These are phyloP conservation scores for Phylloscopus trochiloides DNA, from an alignment of 2,113 vertebrate species.

Conservation along the genomic window DNA sequence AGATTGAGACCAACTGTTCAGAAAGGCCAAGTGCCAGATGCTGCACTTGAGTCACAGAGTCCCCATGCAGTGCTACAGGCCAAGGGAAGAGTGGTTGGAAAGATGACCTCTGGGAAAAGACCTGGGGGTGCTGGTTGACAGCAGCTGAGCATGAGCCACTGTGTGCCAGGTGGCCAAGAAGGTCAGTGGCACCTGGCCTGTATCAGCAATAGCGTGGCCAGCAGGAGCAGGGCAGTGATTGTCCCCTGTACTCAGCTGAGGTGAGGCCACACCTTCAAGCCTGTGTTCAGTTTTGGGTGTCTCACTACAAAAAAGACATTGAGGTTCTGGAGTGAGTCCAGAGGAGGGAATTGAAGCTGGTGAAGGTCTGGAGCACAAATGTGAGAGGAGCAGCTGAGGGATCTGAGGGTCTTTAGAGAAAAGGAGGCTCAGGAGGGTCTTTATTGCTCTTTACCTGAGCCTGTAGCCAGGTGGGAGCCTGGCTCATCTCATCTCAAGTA, in stretches of 20 bases:
- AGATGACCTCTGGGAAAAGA: not conserved
- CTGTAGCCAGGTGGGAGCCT: not conserved
- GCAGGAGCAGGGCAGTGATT: not conserved
- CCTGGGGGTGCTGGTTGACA: rapidly evolving
- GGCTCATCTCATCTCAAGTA: not conserved
- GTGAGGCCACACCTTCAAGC: rapidly evolving
- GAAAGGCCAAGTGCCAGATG: not conserved
- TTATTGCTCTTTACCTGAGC: not conserved
- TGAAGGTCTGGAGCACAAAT: not conserved
- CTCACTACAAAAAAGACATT: too few relatives aligned
- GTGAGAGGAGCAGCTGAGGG: not conserved
- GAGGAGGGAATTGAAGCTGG: not conserved
- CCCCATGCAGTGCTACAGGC: not conserved
- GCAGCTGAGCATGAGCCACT: not conserved
- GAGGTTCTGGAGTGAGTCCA: not conserved
- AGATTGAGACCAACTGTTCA: not conserved
- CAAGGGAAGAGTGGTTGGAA: not conserved
- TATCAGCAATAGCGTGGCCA: not conserved
- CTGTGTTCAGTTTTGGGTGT: not conserved
- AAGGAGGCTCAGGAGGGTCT: not conserved
- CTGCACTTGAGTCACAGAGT: not conserved
- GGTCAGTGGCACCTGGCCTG: not conserved
- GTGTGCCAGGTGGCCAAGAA: not conserved
- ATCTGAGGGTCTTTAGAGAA: not conserved
- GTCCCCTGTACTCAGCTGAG: rapidly evolving